These are phyloP conservation scores for Prorops nasuta DNA, from an alignment of 1,140 invertebrate species.

Conservation along the genomic window DNA sequence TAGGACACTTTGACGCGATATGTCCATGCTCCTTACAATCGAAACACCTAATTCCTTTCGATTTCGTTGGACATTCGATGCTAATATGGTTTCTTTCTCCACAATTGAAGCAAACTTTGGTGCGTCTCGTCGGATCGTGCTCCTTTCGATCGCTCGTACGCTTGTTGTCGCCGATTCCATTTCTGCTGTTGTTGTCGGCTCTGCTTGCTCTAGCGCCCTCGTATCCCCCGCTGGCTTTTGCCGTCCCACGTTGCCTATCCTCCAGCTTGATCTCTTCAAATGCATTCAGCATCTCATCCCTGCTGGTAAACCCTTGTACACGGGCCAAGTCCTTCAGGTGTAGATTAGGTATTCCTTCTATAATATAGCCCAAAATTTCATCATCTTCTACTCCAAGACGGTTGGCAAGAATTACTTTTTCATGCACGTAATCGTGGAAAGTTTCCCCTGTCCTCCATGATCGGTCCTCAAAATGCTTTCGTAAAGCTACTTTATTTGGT, in stretches of 20 bases:
- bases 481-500: not conserved
- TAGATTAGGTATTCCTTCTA: not conserved
- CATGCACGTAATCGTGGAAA: not conserved
- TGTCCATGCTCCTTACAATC: not conserved
- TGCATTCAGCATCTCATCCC: not conserved
- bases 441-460: not conserved
- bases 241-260: not conserved
- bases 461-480: not conserved
- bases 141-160: not conserved
- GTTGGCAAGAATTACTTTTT: not conserved
- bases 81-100: not conserved
- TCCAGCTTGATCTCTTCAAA: not conserved
- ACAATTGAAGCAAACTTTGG: not conserved
- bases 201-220: not conserved
- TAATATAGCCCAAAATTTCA: not conserved
- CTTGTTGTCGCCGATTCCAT: not conserved
- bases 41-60: slow-evolving; percentile 11
- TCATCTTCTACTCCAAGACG: not conserved
- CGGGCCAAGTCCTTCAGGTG: not conserved
- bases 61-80: not conserved
- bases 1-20: not conserved
- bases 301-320: not conserved
- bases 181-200: no score
- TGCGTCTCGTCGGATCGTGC: not conserved
- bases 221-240: not conserved